These are phyloP conservation scores for Axinella damicornis DNA, from an alignment of 37 sponge, comb jelly and placozoan genomes.

Conservation along the genomic window DNA sequence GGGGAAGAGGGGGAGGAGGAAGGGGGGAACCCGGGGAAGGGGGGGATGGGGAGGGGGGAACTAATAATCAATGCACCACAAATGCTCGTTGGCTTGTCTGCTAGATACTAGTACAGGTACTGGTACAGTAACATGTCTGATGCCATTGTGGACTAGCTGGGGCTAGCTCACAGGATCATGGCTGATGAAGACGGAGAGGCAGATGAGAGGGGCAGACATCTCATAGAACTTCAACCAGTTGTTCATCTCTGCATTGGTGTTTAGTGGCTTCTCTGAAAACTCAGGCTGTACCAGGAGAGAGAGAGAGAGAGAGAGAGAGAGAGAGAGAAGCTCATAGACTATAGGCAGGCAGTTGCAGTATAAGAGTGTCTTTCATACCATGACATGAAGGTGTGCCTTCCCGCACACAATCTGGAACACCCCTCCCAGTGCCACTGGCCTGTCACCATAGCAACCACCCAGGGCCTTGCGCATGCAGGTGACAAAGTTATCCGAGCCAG, in stretches of 20 bases:
- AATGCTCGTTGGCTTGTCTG: no score
- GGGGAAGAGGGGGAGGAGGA: background rate
- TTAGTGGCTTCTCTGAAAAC: slow-evolving; percentile 87
- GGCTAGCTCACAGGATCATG: slow-evolving; percentile 91
- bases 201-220: slow-evolving; percentile 85
- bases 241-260: slow-evolving; percentile 79
- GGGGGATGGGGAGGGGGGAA: background rate
- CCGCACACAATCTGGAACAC: slow-evolving; percentile 89
- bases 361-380: slow-evolving; percentile 60
- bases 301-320: no score
- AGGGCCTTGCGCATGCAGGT: slow-evolving; percentile 83
- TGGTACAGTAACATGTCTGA: no score
- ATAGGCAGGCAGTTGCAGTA: no score
- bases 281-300: slow-evolving; percentile 62
- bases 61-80: no score
- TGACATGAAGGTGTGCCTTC: slow-evolving; percentile 91
- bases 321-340: no score
- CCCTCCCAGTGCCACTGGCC: slow-evolving; percentile 93
- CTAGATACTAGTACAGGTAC: no score
- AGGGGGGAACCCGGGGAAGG: no score
- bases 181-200: slow-evolving; percentile 89
- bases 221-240: slow-evolving; percentile 94
- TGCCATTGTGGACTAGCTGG: no score
- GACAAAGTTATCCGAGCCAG: slow-evolving; percentile 93
- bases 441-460: slow-evolving; percentile 66